These are phyloP conservation scores for Parelbella ahira DNA, from an alignment of 2,888 invertebrate species.

Conservation along the genomic window DNA sequence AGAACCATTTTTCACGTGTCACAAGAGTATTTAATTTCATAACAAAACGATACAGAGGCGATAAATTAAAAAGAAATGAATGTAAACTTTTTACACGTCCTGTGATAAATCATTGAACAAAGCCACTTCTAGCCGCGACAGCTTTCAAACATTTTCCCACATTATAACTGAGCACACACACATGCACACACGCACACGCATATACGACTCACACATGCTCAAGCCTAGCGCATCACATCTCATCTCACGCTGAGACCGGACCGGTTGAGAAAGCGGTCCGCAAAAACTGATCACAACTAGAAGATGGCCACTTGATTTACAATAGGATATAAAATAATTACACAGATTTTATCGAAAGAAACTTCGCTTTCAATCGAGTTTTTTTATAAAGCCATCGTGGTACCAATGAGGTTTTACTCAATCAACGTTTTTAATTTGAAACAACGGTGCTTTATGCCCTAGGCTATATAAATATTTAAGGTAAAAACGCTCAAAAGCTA, in stretches of 20 bases:
- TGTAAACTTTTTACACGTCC: too few species aligned
- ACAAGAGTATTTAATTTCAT: too few species aligned
- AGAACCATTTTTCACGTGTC: too few species aligned
- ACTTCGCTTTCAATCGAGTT: slow-evolving; percentile 4
- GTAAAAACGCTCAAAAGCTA: too few species aligned
- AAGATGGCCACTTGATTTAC: slow-evolving; percentile 19
- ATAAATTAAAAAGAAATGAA: too few species aligned
- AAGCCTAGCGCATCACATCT: slow-evolving; percentile 7
- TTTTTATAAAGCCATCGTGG: too few species aligned
- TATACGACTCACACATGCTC: not conserved
- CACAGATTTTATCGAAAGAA: slow-evolving; percentile 3
- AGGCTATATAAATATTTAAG: too few species aligned
- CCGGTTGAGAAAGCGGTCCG: slow-evolving; percentile 33
- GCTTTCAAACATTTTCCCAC: slow-evolving; percentile 22
- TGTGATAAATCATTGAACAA: not conserved
- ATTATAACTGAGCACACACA: slow-evolving; percentile 7
- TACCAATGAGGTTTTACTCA: too few species aligned
- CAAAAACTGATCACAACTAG: slow-evolving; percentile 31
- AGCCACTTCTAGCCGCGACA: slow-evolving; percentile 3
- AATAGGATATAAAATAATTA: slow-evolving; percentile 23
- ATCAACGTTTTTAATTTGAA: too few species aligned
- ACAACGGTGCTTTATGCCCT: too few species aligned
- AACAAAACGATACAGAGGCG: too few species aligned
- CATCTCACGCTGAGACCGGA: slow-evolving; percentile 39
- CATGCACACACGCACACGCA: not conserved